Evolutionary conservation across 2,888 invertebrate genomes (phyloP), one percentile per base, ranked within the genome.

Genomic region (Yponomeuta evonymella): DNA sequence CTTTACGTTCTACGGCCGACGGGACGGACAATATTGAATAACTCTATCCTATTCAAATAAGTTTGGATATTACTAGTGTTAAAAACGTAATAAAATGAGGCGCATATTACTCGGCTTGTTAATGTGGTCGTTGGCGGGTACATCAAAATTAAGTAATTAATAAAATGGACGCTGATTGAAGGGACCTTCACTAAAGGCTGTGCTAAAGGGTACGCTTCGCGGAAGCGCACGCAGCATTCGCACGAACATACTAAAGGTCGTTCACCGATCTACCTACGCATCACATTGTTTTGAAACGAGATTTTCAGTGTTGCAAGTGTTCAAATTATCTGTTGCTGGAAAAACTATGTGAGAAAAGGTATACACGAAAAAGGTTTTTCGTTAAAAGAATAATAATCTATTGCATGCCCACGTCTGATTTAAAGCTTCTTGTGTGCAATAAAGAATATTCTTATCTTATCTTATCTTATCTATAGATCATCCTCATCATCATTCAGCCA

Each of bases 81-180:
- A 58, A 58, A 58, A 58, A 58, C 51, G 12, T 12, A 58, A 4
- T 58, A 4, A 12, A 58, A 15, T 58, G 51, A 58, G 51, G 51
- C 51, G 15, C 51, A 15, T 58, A 15, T 58, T 65, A 12, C 33
- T 65, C 29, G 10, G 5, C 33, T 12, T 29, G 33, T 30, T 65
- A 11, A 65, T 11, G 30, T 65, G 30, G 33, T 6, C 23, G 12
- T 30, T 65, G 5, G 51, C 51, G 51, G 51, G 51, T 48, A 15
- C 10, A 51, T 51, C 29, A 68, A 85, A 87, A 90, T 90, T 89
- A 89, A 89, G 89, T 88, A 84, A 85, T 90, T 89, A 90, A 81
- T 43, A 43, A 83, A 76, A 76, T 81, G 80, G 88, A 90, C 89
- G 81, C 85, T 90, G 88, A 90, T 88, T 86, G 89, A 88, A 83